These are phyloP conservation scores for Podarcis muralis DNA, from an alignment of 2,113 vertebrate species.

Conservation along the genomic window DNA sequence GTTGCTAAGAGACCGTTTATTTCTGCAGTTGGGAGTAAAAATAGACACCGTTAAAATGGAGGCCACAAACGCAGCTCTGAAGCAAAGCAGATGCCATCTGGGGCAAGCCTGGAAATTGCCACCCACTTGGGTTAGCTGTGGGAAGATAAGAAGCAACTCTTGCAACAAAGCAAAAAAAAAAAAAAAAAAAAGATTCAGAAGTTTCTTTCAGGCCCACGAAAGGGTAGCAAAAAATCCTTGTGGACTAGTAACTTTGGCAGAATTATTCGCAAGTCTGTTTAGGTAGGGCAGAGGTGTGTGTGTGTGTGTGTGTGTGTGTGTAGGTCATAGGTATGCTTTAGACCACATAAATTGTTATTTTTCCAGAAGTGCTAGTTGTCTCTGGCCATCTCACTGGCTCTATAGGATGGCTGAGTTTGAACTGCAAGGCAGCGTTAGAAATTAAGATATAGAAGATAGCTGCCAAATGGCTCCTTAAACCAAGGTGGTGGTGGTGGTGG, in stretches of 20 bases:
- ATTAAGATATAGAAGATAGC: too few relatives aligned
- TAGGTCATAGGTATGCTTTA: neutral
- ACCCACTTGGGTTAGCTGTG: too few relatives aligned
- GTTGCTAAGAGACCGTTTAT: conserved; percentile 28
- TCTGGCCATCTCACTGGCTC: neutral
- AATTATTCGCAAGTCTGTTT: neutral
- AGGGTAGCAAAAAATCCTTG: too few relatives aligned
- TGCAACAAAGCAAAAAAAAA: neutral
- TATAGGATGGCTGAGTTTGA: too few relatives aligned
- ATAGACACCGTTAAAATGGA: neutral
- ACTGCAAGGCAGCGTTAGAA: too few relatives aligned
- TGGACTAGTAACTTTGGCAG: neutral
- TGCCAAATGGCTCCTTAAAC: too few relatives aligned
- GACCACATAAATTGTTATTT: neutral
- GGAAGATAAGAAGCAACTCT: neutral
- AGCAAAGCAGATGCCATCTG: neutral
- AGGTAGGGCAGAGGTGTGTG: too few relatives aligned
- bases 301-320: too few relatives aligned
- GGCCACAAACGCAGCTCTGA: neutral
- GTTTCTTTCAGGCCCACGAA: too few relatives aligned
- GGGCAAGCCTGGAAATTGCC: neutral
- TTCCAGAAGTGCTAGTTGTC: neutral
- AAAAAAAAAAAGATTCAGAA: neutral
- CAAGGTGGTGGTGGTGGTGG: too few relatives aligned
- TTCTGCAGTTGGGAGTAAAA: conserved; percentile 12